These are phyloP conservation scores for Elgaria multicarinata DNA, from an alignment of 2,113 vertebrate species.

Conservation along the genomic window DNA sequence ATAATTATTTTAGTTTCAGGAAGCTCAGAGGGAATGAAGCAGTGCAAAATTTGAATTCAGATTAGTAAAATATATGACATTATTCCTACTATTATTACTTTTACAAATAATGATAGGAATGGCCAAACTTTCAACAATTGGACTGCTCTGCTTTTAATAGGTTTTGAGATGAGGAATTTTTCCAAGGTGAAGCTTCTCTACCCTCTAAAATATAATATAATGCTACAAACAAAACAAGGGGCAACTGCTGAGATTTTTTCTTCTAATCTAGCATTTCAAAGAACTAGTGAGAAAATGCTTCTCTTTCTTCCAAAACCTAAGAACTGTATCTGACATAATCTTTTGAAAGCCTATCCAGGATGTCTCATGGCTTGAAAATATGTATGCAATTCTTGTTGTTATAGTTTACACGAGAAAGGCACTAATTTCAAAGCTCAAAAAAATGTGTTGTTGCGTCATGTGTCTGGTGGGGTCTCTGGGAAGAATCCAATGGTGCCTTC, in stretches of 20 bases:
- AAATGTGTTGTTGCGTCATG: not conserved
- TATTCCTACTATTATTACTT: not conserved
- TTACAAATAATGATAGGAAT: not conserved
- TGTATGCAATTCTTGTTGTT: not conserved
- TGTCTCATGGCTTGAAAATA: not conserved
- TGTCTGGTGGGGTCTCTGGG: not conserved
- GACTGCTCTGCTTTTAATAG: not conserved
- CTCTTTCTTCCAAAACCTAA: not conserved
- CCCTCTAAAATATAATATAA: not conserved
- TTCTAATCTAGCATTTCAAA: not conserved
- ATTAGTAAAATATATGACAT: not conserved
- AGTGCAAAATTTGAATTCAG: conserved; percentile 24
- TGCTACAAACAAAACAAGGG: not conserved
- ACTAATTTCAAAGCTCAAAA: not conserved
- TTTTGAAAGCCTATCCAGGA: not conserved
- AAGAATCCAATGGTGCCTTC: no score
- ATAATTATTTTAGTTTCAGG: conserved; percentile 39
- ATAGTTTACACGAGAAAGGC: not conserved
- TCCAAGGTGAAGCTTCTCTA: not conserved
- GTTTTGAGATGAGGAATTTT: not conserved
- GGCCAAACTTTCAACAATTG: not conserved
- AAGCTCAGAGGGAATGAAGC: conserved; percentile 13
- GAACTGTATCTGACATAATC: no score
- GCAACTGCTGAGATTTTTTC: not conserved
- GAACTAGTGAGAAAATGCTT: not conserved